Conservation (phyloP, 1,140 invertebrate species). For the Bombus breviceps region DNA sequence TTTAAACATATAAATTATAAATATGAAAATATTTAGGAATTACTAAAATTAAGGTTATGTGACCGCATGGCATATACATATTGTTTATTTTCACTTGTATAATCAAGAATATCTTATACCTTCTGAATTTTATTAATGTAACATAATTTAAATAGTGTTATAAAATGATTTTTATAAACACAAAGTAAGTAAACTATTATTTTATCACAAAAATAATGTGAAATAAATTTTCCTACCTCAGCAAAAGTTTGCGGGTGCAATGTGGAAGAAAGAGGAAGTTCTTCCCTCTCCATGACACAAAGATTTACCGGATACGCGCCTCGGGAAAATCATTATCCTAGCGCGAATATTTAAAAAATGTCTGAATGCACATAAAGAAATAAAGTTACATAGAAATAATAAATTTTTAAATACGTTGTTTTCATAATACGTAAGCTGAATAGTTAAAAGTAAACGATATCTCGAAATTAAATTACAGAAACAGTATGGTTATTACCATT, state of each 20-base stretch:
- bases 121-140: background rate
- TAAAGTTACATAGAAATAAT: background rate
- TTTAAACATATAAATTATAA: background rate
- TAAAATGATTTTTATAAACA: background rate
- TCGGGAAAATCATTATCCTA: background rate
- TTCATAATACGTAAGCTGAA: background rate
- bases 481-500: no score
- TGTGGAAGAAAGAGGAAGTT: constrained; percentile 37
- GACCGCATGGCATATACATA: constrained; percentile 12
- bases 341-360: constrained; percentile 10
- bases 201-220: background rate
- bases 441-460: background rate
- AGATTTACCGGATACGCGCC: background rate
- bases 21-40: background rate
- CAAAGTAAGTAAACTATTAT: background rate
- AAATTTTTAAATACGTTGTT: background rate
- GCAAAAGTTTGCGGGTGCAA: background rate
- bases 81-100: constrained; percentile 10
- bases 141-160: background rate
- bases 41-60: background rate
- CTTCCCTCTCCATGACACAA: background rate
- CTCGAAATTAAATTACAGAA: background rate
- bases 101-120: background rate
- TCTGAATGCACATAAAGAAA: background rate
- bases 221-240: constrained; percentile 2